Percentiles rank a stretch among this genome's conserved stretches.
These are phyloP conservation scores for Cantharis flavilabris DNA, from an alignment of 2,888 invertebrate species.

Conservation along the genomic window DNA sequence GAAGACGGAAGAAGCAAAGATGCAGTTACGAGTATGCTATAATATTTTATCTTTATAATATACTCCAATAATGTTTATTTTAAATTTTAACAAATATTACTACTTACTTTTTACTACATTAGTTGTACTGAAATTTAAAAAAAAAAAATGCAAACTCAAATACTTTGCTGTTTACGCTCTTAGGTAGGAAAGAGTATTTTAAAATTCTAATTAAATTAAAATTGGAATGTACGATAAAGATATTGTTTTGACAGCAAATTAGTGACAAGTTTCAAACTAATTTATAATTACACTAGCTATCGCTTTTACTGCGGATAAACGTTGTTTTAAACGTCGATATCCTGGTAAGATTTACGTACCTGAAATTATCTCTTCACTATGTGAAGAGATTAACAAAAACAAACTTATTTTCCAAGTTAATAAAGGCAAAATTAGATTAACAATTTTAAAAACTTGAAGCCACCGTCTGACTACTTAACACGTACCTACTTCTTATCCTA, in stretches of 20 bases:
- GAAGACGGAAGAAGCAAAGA: too few relatives aligned
- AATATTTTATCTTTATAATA: too few relatives aligned
- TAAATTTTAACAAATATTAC: too few relatives aligned
- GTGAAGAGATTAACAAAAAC: conserved; percentile 28
- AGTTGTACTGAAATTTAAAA: too few relatives aligned
- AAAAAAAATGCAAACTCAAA: too few relatives aligned
- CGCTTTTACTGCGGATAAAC: conserved; percentile 52
- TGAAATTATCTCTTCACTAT: conserved; percentile 41
- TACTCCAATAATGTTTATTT: too few relatives aligned
- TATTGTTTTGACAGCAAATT: conserved; percentile 54
- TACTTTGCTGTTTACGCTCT: not conserved
- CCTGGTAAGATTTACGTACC: conserved; percentile 52
- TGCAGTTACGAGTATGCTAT: too few relatives aligned
- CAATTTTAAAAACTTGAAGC: conserved; percentile 33
- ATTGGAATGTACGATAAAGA: conserved; percentile 45
- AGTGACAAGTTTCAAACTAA: conserved; percentile 52
- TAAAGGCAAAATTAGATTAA: conserved; percentile 31
- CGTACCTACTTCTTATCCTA: conserved; percentile 46
- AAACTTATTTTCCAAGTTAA: conserved; percentile 10
- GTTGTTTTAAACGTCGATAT: conserved; percentile 49
- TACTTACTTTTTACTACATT: too few relatives aligned
- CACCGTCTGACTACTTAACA: conserved; percentile 48
- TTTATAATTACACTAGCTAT: conserved; percentile 55
- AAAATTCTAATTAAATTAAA: conserved; percentile 43
- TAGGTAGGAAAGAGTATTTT: conserved; percentile 4